Evolutionary conservation across 2,888 invertebrate genomes (phyloP).

Genomic region (Meteorus colon): DNA sequence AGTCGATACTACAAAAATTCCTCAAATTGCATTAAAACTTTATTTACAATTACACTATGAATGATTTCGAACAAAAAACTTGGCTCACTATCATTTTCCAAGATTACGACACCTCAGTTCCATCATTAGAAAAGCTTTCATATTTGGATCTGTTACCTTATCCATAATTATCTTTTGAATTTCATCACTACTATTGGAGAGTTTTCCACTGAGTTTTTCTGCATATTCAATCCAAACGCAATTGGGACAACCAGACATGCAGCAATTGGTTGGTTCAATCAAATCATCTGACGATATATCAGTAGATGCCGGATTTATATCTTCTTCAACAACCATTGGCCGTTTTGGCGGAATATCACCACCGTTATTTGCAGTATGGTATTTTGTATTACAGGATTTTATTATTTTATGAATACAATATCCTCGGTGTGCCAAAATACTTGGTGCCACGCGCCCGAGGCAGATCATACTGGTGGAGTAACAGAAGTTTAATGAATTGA

Average conservation of each 20-base stretch:
- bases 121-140: constrained; percentile 87
- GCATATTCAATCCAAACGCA: constrained; percentile 96
- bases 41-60: background rate
- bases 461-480: background rate
- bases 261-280: constrained; percentile 87
- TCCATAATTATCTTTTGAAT: constrained; percentile 83
- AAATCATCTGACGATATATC: constrained; percentile 74
- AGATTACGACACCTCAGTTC: constrained; percentile 78
- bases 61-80: background rate
- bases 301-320: constrained; percentile 34
- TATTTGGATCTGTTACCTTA: constrained; percentile 85
- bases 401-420: background rate
- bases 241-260: constrained; percentile 93
- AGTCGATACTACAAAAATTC: no score
- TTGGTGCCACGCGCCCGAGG: background rate
- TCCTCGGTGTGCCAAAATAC: background rate
- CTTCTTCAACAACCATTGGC: constrained; percentile 46
- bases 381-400: background rate
- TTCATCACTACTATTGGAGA: constrained; percentile 81
- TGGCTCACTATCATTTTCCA: constrained; percentile 52
- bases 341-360: constrained; percentile 24
- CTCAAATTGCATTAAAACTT: background rate
- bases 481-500: background rate
- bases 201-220: constrained; percentile 80
- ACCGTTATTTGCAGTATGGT: constrained; percentile 25